phyloP scores from a whole-genome alignment of 2,888 invertebrate species.

The Tenthredo distinguenda region DNA sequence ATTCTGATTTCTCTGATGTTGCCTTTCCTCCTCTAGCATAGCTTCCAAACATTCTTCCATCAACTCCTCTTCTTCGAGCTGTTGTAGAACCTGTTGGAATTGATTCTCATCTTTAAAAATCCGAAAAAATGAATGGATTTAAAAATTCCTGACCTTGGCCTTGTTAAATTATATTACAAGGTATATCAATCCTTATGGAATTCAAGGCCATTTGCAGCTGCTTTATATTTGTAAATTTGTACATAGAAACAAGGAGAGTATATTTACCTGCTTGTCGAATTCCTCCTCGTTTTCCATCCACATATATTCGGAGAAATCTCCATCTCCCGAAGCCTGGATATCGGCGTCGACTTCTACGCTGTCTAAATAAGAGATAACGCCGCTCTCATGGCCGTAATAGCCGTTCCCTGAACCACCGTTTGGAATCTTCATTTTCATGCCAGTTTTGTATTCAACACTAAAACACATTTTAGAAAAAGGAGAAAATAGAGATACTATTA shows the following conservation, averaged over 20 bases:
- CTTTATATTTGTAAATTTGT: not conserved
- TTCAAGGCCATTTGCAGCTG: not conserved
- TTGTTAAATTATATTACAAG: no score
- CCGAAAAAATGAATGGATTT: not conserved
- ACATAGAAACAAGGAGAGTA: not conserved
- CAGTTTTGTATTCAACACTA: constrained; percentile 62
- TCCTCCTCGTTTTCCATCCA: constrained; percentile 98
- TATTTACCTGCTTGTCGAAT: constrained; percentile 90
- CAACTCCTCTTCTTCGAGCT: constrained; percentile 91
- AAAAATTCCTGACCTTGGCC: not conserved
- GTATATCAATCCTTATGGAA: not conserved
- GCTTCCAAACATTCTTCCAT: constrained; percentile 94
- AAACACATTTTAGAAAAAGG: constrained; percentile 52
- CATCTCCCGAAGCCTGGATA: constrained; percentile 79
- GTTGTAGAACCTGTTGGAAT: constrained; percentile 86
- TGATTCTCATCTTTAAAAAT: constrained; percentile 28
- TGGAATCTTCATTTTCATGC: constrained; percentile 78
- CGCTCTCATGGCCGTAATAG: constrained; percentile 76
- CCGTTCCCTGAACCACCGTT: constrained; percentile 75
- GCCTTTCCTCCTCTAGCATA: constrained; percentile 87
- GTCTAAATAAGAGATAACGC: constrained; percentile 72
- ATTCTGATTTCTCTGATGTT: constrained; percentile 74
- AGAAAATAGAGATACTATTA: not conserved
- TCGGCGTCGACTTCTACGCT: constrained; percentile 75
- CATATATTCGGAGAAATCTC: constrained; percentile 93